Conservation (phyloP, 2,888 invertebrate species). For the Lithophane leautieri region DNA sequence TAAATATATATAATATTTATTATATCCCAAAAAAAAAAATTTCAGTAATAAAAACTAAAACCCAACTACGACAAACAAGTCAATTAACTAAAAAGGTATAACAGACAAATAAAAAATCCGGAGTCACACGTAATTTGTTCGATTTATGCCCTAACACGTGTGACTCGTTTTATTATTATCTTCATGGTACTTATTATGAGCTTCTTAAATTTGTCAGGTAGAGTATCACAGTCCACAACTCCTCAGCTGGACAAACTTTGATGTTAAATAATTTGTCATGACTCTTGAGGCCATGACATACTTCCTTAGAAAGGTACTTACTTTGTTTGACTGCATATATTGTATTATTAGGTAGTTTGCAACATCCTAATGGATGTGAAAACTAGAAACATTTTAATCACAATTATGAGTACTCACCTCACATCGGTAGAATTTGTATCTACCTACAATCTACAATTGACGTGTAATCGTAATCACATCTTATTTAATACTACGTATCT, state of each 20-base stretch:
- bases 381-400: too few species aligned
- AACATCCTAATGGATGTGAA: background rate
- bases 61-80: too few species aligned
- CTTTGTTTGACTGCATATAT: background rate
- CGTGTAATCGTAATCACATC: slow-evolving; percentile 6
- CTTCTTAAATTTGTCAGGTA: background rate
- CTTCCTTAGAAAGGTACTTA: background rate
- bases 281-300: background rate
- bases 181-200: background rate
- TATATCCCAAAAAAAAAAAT: too few species aligned
- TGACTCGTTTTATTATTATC: background rate
- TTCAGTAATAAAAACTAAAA: too few species aligned
- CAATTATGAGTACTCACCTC: background rate
- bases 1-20: too few species aligned
- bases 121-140: too few species aligned
- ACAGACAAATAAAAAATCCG: too few species aligned
- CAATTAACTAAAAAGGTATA: too few species aligned
- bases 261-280: background rate
- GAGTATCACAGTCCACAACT: background rate
- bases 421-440: background rate
- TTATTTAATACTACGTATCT: background rate
- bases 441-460: slow-evolving; percentile 1
- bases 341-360: background rate
- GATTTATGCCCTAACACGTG: too few species aligned
- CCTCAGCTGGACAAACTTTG: background rate